Base-by-base conservation (phyloP, 2,888 invertebrate genomes). In the Callimorpha dominula region DNA sequence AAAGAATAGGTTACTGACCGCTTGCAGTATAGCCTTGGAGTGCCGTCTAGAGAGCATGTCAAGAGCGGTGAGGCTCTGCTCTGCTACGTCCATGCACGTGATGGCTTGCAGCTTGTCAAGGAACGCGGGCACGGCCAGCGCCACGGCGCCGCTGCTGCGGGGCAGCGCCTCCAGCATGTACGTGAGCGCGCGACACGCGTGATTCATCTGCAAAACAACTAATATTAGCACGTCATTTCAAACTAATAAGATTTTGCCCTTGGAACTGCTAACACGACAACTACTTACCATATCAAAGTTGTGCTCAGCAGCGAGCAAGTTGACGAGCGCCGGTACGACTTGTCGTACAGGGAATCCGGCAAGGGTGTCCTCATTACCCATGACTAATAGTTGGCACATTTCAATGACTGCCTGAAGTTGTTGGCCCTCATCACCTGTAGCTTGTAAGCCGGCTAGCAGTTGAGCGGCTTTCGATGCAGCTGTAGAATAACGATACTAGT, bases 111-210 rank as follows among this genome's bases (percentile, higher is more conserved):
- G 96, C 94, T 99, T 99, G 94, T 99, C 99, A 72, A 99, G 96
- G 94, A 99, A 99, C 1, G 99, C 98, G 1, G 99, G 99, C 74
- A 99, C 99, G 4, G 99, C 99, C 87, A 99, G 98, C 4, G 99
- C 98, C 14, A 99, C 99, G 4, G 99, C 98, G 42, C 98, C 98
- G 68, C 99, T 99, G 57, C 99, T 99, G 75, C 99, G 97, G 0
- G 99, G 99, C 82, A 99, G 92, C 0, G 99, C 99, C 93, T 99
- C 99, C 97, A 99, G 97, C 99, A 99, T 99, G 94, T 99, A 99
- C 0, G 99, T 99, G 60, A 99, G 96, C 0, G 99, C 99, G 63
- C 99, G 98, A 89, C 99, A 99, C 0, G 99, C 99, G 92, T 99
- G 99, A 91, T 99, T 99, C 99, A 99, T 99, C 97, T 97, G 83